Percentiles rank a stretch among this genome's conserved stretches.
Evolutionary conservation across 2,113 vertebrate species (phyloP).

Genomic region (Ancistrus triradiatus): DNA sequence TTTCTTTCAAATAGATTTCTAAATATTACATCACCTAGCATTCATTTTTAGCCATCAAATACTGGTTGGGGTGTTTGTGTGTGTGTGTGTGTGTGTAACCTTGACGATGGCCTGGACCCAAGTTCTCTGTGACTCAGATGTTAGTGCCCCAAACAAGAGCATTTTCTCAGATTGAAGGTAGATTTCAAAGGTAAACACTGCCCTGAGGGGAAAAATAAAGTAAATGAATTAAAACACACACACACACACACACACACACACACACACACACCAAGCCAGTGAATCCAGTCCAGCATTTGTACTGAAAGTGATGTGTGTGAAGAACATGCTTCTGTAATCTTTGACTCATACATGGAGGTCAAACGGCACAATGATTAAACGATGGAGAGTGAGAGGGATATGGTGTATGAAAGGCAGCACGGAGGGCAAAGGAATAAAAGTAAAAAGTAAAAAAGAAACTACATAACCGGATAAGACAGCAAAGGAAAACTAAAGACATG

Average conservation of each 20-base stretch:
- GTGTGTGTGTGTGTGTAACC: constrained; percentile 63
- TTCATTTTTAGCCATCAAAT: neutral
- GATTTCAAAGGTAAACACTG: constrained; percentile 87
- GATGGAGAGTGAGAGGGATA: neutral
- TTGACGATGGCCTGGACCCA: constrained; percentile 88
- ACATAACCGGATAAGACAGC: too few species aligned
- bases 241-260: constrained; percentile 14
- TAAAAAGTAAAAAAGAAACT: too few species aligned
- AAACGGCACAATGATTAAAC: constrained; percentile 1
- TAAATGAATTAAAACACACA: constrained; percentile 30
- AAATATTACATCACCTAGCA: too few species aligned
- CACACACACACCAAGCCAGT: constrained; percentile 23
- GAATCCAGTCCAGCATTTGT: constrained; percentile 29
- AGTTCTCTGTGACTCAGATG: constrained; percentile 78
- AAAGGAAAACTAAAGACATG: too few species aligned
- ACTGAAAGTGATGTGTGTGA: constrained; percentile 41
- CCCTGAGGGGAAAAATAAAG: constrained; percentile 66
- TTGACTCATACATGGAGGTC: constrained; percentile 46
- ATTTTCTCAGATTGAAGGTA: constrained; percentile 82
- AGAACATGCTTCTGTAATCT: constrained; percentile 51
- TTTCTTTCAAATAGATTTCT: too few species aligned
- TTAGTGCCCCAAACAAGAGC: constrained; percentile 84
- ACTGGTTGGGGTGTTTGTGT: neutral
- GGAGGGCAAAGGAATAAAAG: neutral
- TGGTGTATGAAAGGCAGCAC: neutral